Percentiles rank a stretch among this genome's conserved stretches.
Evolutionary conservation across 92 coral and sea anemone species (phyloP).

Genomic region (Palythoa grandiflora): DNA sequence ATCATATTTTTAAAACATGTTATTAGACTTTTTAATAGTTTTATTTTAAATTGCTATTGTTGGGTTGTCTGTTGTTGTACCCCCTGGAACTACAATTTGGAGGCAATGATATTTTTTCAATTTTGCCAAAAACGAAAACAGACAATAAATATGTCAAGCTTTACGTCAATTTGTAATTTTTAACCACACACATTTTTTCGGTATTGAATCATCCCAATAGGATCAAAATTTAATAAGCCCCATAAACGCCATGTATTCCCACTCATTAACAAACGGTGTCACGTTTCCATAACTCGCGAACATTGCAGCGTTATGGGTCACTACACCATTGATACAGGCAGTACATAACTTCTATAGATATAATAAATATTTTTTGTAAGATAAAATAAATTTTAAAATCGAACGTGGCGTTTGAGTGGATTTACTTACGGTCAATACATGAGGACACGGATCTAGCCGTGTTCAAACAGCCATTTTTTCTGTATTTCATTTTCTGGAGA

Average conservation of each 20-base stretch:
- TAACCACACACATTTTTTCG: neutral
- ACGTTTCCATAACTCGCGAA: too few species aligned
- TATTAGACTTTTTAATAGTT: neutral
- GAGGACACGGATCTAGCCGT: constrained; percentile 12
- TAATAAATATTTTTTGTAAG: neutral
- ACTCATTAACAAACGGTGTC: too few species aligned
- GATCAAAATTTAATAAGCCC: neutral
- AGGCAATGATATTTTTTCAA: too few species aligned
- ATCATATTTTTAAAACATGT: too few species aligned
- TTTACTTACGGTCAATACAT: constrained; percentile 40
- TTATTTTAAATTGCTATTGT: too few species aligned
- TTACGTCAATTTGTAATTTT: neutral
- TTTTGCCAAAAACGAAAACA: neutral
- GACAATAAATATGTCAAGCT: neutral
- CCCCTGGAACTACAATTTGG: too few species aligned
- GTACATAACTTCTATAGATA: neutral
- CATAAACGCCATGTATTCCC: neutral
- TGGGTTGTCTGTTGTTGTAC: too few species aligned
- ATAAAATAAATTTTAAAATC: neutral
- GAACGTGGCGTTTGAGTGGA: neutral
- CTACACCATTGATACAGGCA: too few species aligned
- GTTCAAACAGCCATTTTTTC: neutral
- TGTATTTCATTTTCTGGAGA: neutral
- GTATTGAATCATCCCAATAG: neutral
- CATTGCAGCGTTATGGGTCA: too few species aligned